phyloP scores from a whole-genome alignment of 2,888 invertebrate genomes.

The Himalopsyche tibetana region DNA sequence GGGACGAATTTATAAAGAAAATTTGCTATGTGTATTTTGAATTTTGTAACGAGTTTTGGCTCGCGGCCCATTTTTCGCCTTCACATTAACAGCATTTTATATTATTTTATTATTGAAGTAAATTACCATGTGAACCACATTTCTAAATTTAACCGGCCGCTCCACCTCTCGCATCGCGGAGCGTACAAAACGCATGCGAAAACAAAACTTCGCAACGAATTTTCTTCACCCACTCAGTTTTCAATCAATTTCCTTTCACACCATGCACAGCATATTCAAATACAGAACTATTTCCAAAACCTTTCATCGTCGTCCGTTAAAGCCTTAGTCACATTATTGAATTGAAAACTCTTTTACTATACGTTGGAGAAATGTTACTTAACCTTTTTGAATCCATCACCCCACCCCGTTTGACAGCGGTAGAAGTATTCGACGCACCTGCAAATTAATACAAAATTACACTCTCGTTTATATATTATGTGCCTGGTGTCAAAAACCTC shows the following conservation, averaged over 20 bases:
- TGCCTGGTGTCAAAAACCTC: too few relatives aligned
- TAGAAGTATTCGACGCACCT: too few relatives aligned
- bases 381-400: too few relatives aligned
- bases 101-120: slow-evolving; percentile 27
- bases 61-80: slow-evolving; percentile 25
- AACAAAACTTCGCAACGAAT: background rate
- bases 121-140: slow-evolving; percentile 1
- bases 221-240: background rate
- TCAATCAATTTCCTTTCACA: background rate
- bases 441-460: too few relatives aligned
- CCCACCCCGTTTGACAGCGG: too few relatives aligned
- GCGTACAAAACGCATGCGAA: background rate
- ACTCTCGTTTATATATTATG: too few relatives aligned
- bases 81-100: background rate
- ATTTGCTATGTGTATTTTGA: background rate
- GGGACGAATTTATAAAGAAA: background rate
- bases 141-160: background rate
- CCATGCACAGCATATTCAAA: too few relatives aligned
- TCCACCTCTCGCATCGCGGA: background rate
- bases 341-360: too few relatives aligned
- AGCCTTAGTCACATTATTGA: too few relatives aligned
- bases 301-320: too few relatives aligned
- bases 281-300: too few relatives aligned
- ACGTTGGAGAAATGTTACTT: too few relatives aligned
- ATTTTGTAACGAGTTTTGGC: slow-evolving; percentile 19